Evolutionary conservation across 2,113 vertebrate species (phyloP).

Genomic region (Martes martes): DNA sequence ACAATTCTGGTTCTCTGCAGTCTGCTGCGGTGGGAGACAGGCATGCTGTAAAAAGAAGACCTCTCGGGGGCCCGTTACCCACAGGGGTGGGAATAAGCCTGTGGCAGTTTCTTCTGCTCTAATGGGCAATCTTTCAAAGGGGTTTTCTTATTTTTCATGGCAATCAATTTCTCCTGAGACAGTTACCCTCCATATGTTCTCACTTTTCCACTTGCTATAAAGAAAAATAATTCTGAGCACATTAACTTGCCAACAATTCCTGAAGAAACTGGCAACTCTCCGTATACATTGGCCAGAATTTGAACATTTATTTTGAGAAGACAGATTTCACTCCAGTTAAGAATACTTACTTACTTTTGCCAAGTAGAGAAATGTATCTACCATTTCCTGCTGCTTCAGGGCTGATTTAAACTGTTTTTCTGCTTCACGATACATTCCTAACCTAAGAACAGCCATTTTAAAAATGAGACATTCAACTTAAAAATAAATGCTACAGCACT

Average conservation of each 20-base stretch:
- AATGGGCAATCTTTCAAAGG: neutral
- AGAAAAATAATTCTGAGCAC: neutral
- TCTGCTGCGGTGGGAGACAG: neutral
- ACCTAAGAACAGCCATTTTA: slow-evolving; percentile 76
- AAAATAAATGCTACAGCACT: slow-evolving; percentile 15
- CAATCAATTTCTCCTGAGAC: neutral
- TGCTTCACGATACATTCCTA: slow-evolving; percentile 95
- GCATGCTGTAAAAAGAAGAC: neutral
- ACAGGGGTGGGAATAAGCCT: neutral
- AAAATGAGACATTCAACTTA: slow-evolving; percentile 50
- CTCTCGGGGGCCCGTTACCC: neutral
- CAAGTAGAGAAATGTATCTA: slow-evolving; percentile 95
- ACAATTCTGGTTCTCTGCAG: neutral
- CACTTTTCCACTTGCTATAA: slow-evolving; percentile 17
- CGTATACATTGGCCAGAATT: neutral
- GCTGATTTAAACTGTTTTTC: slow-evolving; percentile 98
- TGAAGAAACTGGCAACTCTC: slow-evolving; percentile 44
- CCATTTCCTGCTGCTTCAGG: slow-evolving; percentile 94
- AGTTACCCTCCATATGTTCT: neutral
- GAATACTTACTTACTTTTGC: slow-evolving; percentile 89
- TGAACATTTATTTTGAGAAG: slow-evolving; percentile 51
- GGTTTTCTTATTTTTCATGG: slow-evolving; percentile 12
- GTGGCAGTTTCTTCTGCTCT: neutral
- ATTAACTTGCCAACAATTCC: slow-evolving; percentile 30
- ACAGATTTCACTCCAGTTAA: slow-evolving; percentile 42